Evolutionary conservation across 2,888 invertebrate genomes (phyloP).

Genomic region (Drosophila anomelani): DNA sequence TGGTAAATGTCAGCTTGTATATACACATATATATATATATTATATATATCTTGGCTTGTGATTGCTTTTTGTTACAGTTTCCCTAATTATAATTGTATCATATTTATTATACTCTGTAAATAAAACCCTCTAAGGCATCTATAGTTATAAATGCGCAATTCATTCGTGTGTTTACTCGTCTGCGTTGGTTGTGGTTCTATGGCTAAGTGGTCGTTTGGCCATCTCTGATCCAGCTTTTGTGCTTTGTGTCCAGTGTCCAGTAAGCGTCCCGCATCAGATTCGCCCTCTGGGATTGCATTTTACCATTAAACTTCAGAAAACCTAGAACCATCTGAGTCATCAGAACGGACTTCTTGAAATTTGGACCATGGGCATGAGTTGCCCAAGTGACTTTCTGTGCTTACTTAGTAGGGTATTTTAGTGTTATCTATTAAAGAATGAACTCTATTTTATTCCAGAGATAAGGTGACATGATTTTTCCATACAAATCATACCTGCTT

Average conservation of each 20-base stretch:
- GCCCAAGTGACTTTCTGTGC: conserved; percentile 5
- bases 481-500: conserved; percentile 1
- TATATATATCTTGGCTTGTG: conserved; percentile 33
- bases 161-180: conserved; percentile 40
- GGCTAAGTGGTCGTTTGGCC: conserved; percentile 2
- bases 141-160: conserved; percentile 43
- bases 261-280: conserved; percentile 33
- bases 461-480: neutral
- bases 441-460: conserved; percentile 2
- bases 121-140: conserved; percentile 56
- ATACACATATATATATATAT: conserved; percentile 16
- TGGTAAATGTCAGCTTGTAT: conserved; percentile 42
- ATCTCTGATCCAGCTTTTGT: conserved; percentile 28
- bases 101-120: conserved; percentile 67
- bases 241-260: conserved; percentile 40
- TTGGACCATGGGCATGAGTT: conserved; percentile 1
- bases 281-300: conserved; percentile 20
- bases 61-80: conserved; percentile 41
- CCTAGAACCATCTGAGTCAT: conserved; percentile 11
- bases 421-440: conserved; percentile 12
- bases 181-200: conserved; percentile 44
- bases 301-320: conserved; percentile 13
- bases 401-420: conserved; percentile 1
- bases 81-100: conserved; percentile 23
- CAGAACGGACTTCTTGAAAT: neutral